Percentiles rank a stretch among this genome's conserved stretches.
Conservation (phyloP, 2,888 invertebrate species). For the Drosophila lutescens region DNA sequence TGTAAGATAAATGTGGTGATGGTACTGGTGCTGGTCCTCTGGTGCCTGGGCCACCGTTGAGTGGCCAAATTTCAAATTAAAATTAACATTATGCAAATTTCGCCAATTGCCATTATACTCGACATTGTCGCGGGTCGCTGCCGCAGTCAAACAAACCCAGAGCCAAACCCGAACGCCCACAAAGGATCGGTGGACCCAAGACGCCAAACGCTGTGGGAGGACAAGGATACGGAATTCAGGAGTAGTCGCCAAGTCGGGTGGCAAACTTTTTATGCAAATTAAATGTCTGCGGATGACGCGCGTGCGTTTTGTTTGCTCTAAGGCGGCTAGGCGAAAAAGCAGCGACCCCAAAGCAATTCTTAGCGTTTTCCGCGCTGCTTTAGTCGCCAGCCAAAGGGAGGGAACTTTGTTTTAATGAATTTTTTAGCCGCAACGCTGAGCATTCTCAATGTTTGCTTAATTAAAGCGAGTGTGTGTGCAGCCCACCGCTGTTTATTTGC, state of each 20-base stretch:
- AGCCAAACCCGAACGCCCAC: slow-evolving; percentile 49
- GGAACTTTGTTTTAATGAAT: slow-evolving; percentile 66
- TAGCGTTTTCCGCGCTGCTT: slow-evolving; percentile 40
- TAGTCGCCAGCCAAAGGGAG: slow-evolving; percentile 7
- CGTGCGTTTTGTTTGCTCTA: slow-evolving; percentile 77
- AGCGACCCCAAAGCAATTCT: slow-evolving; percentile 21
- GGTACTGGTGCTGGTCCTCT: slow-evolving; percentile 20
- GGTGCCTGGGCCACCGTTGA: slow-evolving; percentile 61
- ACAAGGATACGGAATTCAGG: slow-evolving; percentile 17
- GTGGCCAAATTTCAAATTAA: slow-evolving; percentile 79
- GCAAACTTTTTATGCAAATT: slow-evolving; percentile 76
- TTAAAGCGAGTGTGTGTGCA: slow-evolving; percentile 54
- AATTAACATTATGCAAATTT: slow-evolving; percentile 79
- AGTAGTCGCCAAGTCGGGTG: slow-evolving; percentile 43
- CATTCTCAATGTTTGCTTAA: slow-evolving; percentile 70
- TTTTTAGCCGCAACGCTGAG: slow-evolving; percentile 70
- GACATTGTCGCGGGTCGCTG: slow-evolving; percentile 67
- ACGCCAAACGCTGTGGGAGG: slow-evolving; percentile 1
- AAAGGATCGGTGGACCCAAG: slow-evolving; percentile 38
- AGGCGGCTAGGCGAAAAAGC: slow-evolving; percentile 48
- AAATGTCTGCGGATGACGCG: slow-evolving; percentile 77
- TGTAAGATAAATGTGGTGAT: slow-evolving; percentile 61
- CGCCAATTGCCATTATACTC: slow-evolving; percentile 48
- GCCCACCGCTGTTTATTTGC: slow-evolving; percentile 64
- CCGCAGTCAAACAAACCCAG: slow-evolving; percentile 69